phyloP scores from a whole-genome alignment of 2,113 vertebrate genomes.

The Lophochroa leadbeateri region DNA sequence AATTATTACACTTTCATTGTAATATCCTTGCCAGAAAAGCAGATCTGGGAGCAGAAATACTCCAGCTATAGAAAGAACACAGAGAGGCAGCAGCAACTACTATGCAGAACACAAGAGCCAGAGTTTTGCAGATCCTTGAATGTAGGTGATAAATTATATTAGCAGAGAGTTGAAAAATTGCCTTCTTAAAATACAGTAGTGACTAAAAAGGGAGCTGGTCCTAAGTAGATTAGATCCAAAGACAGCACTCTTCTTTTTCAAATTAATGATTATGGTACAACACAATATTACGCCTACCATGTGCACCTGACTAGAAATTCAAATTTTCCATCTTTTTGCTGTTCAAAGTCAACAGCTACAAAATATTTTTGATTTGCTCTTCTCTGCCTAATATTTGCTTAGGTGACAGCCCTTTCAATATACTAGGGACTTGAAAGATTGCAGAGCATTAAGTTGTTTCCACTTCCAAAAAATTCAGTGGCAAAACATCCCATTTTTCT shows the following conservation, averaged over 20 bases:
- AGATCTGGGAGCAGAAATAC: neutral
- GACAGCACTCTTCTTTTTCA: neutral
- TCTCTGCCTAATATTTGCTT: neutral
- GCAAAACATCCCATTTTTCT: neutral
- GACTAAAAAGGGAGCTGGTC: constrained; percentile 46
- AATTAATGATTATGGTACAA: neutral
- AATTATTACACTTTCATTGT: neutral
- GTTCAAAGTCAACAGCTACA: neutral
- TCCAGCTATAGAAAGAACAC: neutral
- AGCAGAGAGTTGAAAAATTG: constrained; percentile 46
- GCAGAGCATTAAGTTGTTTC: neutral
- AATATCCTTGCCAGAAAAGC: neutral
- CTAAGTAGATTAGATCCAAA: constrained; percentile 43
- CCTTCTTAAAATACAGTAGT: constrained; percentile 62
- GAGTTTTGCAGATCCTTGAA: constrained; percentile 39
- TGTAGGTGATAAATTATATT: constrained; percentile 55
- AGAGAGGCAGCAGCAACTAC: constrained; percentile 12
- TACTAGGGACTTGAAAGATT: neutral
- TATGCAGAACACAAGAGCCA: constrained; percentile 26
- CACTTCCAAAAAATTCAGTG: neutral
- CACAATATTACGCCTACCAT: neutral
- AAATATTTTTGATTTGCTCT: neutral
- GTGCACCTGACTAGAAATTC: neutral
- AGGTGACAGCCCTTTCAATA: neutral
- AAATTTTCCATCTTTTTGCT: neutral